These are phyloP conservation scores for Protula sp. DNA, from an alignment of 2,888 invertebrate species.

Conservation along the genomic window DNA sequence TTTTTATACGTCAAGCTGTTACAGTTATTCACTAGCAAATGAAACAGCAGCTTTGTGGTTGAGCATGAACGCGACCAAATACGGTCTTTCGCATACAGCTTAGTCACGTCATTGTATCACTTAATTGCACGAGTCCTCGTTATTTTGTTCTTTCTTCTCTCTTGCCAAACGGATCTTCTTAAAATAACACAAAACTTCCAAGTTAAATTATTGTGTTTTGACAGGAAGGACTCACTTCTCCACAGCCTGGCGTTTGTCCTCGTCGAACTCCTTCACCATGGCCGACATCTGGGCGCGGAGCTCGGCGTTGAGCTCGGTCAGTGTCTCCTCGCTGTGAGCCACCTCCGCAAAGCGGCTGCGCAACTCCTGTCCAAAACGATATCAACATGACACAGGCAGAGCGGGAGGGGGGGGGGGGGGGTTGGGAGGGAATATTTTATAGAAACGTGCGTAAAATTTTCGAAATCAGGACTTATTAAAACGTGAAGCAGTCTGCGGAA, in stretches of 20 bases:
- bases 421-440: neutral
- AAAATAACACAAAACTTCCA: neutral
- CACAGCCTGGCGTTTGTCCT: slow-evolving; percentile 40
- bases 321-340: slow-evolving; percentile 35
- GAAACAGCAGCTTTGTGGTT: too few species aligned
- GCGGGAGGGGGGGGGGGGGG: too few species aligned
- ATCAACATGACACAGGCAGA: neutral
- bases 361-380: slow-evolving; percentile 18
- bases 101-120: too few species aligned
- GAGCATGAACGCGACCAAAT: too few species aligned
- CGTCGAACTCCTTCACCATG: slow-evolving; percentile 43
- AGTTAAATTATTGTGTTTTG: too few species aligned
- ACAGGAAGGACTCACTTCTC: slow-evolving; percentile 38
- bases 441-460: neutral
- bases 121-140: too few species aligned
- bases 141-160: too few species aligned
- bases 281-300: slow-evolving; percentile 41
- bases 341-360: slow-evolving; percentile 37
- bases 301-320: slow-evolving; percentile 40
- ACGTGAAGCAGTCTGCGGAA: too few species aligned
- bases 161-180: neutral
- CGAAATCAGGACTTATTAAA: neutral
- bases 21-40: too few species aligned
- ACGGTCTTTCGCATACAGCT: too few species aligned
- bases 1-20: too few species aligned